Base-by-base conservation (phyloP, 2,113 vertebrate species). In the Lepidothrix coronata region DNA sequence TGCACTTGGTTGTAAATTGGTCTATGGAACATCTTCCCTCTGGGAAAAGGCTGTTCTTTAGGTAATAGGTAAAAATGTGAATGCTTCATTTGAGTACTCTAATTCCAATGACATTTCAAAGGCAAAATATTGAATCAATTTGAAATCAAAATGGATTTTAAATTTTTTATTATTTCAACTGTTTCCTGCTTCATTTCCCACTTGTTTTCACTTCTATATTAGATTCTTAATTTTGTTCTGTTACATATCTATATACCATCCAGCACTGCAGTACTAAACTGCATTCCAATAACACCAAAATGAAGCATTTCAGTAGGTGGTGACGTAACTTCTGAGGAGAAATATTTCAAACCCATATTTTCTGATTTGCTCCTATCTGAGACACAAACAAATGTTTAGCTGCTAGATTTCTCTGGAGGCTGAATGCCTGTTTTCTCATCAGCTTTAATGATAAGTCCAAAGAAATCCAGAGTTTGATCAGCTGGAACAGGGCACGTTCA, bases 101-200 rank as follows among this genome's bases (percentile, higher is more conserved):
- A 78, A 82, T 95, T 96, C 92, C 96, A 94, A 68, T 93, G 94
- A 79, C 52, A 48, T 91, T 94, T 96, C 93, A 93, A 94, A 95
- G 96, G 80, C 85, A 89, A 96, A 96, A 96, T 94, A 96, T 87
- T 95, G 95, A 93, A 91, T 81, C 73, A 68, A 91, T 96, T 96
- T 95, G 31, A 89, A 92, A 93, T 95, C 90, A 90, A 83, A 96
- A 93, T 95, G 91, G 80, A 91, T 92, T 95, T 96, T 77, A 94
- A 92, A 62, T 92, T 96, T 96, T 95, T 92, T 96, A 96, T 87
- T 96, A 88, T 95, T 94, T 96, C 6, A 17, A 35, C 61, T 87
- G 63, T 84, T 91, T 89, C 44, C 12, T 87, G 80, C 93, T 93
- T 66, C 80, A 91, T 96, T 96, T 96, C 95, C 92, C 86, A 85